These are phyloP conservation scores for Galeopterus variegatus DNA, from an alignment of 2,113 vertebrate genomes.

Conservation along the genomic window DNA sequence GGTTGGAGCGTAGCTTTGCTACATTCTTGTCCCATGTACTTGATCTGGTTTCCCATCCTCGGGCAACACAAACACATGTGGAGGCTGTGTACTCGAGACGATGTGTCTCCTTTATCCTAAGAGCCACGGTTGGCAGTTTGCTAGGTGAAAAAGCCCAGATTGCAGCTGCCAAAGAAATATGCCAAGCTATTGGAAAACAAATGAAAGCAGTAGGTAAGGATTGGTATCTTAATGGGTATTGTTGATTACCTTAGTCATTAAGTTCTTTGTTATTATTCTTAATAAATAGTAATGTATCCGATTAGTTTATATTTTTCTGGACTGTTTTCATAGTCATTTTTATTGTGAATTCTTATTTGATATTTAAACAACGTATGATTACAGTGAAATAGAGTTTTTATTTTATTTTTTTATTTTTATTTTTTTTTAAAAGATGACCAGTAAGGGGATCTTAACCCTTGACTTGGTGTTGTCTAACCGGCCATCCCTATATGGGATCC, in stretches of 20 bases:
- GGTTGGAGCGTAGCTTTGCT: conserved; percentile 98
- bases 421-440: no score
- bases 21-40: conserved; percentile 97
- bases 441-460: no score
- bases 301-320: conserved; percentile 10
- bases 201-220: conserved; percentile 99
- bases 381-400: conserved; percentile 22
- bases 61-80: conserved; percentile 98
- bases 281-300: conserved; percentile 7
- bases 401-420: no score
- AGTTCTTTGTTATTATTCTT: not conserved
- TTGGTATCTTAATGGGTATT: not conserved
- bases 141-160: conserved; percentile 99
- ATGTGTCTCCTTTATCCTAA: conserved; percentile 98
- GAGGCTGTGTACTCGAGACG: conserved; percentile 99
- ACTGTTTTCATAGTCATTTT: conserved; percentile 48
- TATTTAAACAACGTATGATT: conserved; percentile 40
- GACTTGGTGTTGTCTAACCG: no score
- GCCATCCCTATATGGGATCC: no score
- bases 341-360: conserved; percentile 36
- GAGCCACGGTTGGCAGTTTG: conserved; percentile 96
- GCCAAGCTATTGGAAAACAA: conserved; percentile 98
- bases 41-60: conserved; percentile 97
- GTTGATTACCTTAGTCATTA: not conserved
- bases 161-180: conserved; percentile 98